Percentiles rank a stretch among this genome's conserved stretches.
Evolutionary conservation across 2,797 vertebrate species (phyloP).

Genomic region (Lagodon rhomboides): DNA sequence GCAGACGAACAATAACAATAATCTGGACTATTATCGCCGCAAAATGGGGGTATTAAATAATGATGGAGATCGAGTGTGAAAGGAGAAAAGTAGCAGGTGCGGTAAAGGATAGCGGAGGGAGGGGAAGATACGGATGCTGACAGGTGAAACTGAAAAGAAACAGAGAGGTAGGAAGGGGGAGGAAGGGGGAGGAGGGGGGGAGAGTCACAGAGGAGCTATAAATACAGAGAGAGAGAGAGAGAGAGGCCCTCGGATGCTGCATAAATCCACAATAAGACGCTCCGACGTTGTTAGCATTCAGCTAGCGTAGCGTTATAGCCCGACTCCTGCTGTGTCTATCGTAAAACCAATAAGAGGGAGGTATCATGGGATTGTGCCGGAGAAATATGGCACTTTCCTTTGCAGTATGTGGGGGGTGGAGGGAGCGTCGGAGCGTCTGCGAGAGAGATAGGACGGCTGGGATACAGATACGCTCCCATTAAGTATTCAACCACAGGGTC

Average conservation of each 20-base stretch:
- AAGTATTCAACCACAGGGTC: conserved; percentile 74
- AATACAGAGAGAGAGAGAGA: conserved; percentile 46
- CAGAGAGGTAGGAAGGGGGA: conserved; percentile 12
- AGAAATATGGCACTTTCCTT: conserved; percentile 66
- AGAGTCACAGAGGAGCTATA: conserved; percentile 62
- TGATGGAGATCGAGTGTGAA: conserved; percentile 14
- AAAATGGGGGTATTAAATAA: conserved; percentile 47
- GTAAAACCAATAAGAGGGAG: conserved; percentile 79
- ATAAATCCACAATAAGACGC: conserved; percentile 63
- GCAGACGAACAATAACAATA: conserved; percentile 45
- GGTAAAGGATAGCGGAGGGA: conserved; percentile 30
- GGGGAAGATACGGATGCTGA: conserved; percentile 59
- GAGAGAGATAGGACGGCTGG: conserved; percentile 55
- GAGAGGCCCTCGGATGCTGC: conserved; percentile 37
- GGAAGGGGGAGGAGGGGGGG: neutral
- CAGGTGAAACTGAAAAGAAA: conserved; percentile 62
- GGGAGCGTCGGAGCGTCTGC: neutral
- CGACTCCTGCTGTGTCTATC: conserved; percentile 68
- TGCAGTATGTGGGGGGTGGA: conserved; percentile 19
- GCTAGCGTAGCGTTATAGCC: conserved; percentile 55
- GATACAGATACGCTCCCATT: conserved; percentile 74
- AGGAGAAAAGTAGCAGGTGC: conserved; percentile 29
- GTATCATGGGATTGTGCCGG: conserved; percentile 72
- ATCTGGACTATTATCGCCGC: conserved; percentile 31
- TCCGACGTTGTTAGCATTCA: conserved; percentile 78